Evolutionary conservation across 2,113 vertebrate genomes (phyloP).

Genomic region (Sclerurus mexicanus): DNA sequence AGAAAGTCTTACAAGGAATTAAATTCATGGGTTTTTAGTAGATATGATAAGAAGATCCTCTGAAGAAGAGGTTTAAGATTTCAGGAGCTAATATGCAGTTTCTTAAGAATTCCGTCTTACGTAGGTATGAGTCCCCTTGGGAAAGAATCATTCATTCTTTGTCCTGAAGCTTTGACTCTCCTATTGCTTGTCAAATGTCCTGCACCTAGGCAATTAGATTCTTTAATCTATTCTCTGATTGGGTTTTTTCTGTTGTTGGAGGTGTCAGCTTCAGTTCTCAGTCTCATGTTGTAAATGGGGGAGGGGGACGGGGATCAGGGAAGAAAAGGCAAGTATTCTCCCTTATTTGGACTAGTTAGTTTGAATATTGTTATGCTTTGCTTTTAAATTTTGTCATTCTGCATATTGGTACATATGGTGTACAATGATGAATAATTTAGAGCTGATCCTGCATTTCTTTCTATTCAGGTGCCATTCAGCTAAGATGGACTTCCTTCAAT

Average conservation of each 20-base stretch:
- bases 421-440: neutral
- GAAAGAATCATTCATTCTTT: neutral
- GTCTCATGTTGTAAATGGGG: neutral
- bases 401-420: neutral
- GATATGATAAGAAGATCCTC: neutral
- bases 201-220: neutral
- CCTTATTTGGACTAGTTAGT: neutral
- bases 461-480: neutral
- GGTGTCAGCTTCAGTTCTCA: neutral
- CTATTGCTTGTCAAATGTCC: neutral
- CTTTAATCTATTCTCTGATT: neutral
- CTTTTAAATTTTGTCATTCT: neutral
- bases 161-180: neutral
- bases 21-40: neutral
- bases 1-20: neutral
- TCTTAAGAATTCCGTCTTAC: neutral
- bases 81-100: neutral
- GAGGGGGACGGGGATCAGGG: fast-evolving
- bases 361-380: neutral
- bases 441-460: neutral
- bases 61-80: neutral
- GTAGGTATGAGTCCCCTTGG: neutral
- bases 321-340: neutral
- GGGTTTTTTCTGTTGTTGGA: fast-evolving
- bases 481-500: neutral